Evolutionary conservation across 2,113 vertebrate species (phyloP), one percentile per base, ranked within the genome.

Genomic region (Reinhardtius hippoglossoides): DNA sequence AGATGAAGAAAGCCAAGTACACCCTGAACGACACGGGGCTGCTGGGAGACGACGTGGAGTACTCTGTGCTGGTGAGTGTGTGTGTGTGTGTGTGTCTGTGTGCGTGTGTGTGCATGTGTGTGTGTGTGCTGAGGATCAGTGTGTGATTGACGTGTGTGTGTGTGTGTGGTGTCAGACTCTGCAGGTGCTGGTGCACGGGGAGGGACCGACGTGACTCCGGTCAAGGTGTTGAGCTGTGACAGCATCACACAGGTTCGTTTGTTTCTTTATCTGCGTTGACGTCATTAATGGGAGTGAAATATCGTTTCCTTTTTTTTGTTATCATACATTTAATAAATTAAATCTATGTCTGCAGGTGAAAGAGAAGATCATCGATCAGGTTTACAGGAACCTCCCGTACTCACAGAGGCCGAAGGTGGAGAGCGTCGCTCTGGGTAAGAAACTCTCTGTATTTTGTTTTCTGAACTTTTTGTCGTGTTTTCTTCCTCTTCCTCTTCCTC

Each of bases 281-380:
- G 5, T 31, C 27, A 23, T 23, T 23, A 23, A 23, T 23, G 23
- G 23, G 23, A 23, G 23, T 23, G 23, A 23, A 23, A 23, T 23
- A 23, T 23, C 23, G 1, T 23, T 23, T 23, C 23, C 23, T 23
- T 23, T 23, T 23, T 23, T 23, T 23, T 23, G 27, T 31, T 31
- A 31, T 31, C 27, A 7, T 31, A 31, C 27, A 31, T 31, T 31
- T 31, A 31, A 31, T 31, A 31, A 31, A 31, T 31, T 46, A 1
- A 46, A 14, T 46, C 44, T 46, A 15, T 46, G n/a, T n/a, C 9
- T 62, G 0, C 85, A 92, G 91, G 97, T 99, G 50, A 99, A 99
- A 80, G 98, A 99, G 84, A 99, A 99, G 93, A 96, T 99, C 84
- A 97, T 99, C 8, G 98, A 99, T 58, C 98, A 99, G 92, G 98